phyloP scores from a whole-genome alignment of 2,888 invertebrate genomes.

The Caenorhabditis parvicauda region DNA sequence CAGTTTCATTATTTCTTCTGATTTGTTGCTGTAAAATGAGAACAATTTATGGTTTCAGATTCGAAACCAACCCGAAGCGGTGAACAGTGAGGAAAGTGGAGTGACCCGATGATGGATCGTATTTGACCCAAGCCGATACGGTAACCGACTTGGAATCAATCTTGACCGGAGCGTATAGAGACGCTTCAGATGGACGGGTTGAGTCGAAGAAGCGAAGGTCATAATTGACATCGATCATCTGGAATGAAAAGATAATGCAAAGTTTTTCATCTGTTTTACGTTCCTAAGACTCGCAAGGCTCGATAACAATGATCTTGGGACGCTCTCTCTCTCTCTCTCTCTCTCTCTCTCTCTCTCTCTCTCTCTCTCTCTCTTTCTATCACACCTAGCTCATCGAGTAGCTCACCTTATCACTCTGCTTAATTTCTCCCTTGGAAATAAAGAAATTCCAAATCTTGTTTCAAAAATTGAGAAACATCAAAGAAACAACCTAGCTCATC shows the following conservation, averaged over 20 bases:
- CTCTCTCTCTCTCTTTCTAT: too few relatives aligned
- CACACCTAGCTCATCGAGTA: too few relatives aligned
- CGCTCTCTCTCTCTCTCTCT: too few relatives aligned
- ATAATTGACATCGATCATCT: conserved; percentile 88
- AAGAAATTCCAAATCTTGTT: too few relatives aligned
- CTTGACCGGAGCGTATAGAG: conserved; percentile 83
- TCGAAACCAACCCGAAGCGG: conserved; percentile 1
- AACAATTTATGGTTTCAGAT: background rate
- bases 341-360: too few relatives aligned
- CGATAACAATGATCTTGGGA: too few relatives aligned
- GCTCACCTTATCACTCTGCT: too few relatives aligned
- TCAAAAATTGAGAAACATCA: too few relatives aligned
- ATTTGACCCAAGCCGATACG: conserved; percentile 93
- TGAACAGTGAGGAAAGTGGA: conserved; percentile 85
- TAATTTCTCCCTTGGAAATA: too few relatives aligned
- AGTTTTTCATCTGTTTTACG: too few relatives aligned
- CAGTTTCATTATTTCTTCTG: conserved; percentile 7
- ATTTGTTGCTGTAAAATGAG: background rate
- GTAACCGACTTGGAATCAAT: conserved; percentile 74
- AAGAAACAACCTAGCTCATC: background rate
- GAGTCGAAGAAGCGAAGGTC: conserved; percentile 89
- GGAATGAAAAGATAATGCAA: too few relatives aligned
- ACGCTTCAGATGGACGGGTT: conserved; percentile 82
- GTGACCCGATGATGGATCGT: conserved; percentile 74
- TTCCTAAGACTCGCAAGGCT: too few relatives aligned